phyloP scores from a whole-genome alignment of 2,113 vertebrate genomes.

The Cervus canadensis region DNA sequence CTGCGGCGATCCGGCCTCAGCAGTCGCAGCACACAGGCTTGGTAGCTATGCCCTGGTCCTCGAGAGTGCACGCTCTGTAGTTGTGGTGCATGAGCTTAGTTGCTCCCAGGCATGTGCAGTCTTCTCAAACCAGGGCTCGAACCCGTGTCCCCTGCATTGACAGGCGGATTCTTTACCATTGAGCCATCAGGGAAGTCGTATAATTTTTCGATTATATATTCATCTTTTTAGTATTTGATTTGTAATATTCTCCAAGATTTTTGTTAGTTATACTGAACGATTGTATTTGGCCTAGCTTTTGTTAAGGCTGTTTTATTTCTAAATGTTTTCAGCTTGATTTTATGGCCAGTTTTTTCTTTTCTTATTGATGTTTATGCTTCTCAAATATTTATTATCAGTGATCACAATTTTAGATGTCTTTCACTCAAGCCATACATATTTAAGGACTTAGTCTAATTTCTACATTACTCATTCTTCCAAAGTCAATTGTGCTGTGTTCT shows the following conservation, averaged over 20 bases:
- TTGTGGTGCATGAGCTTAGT: not conserved
- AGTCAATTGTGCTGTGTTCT: not conserved
- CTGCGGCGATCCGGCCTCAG: rapidly evolving
- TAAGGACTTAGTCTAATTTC: not conserved
- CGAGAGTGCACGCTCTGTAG: not conserved
- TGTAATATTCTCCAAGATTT: not conserved
- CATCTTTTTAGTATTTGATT: not conserved
- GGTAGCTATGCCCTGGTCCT: rapidly evolving
- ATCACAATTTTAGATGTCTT: not conserved
- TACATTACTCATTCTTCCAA: not conserved
- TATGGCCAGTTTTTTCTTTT: not conserved
- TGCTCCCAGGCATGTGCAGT: not conserved
- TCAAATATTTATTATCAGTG: not conserved
- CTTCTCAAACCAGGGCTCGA: not conserved
- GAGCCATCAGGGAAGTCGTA: not conserved
- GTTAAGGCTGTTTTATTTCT: not conserved
- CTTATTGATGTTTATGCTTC: not conserved
- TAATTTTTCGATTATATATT: not conserved
- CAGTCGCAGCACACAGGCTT: not conserved
- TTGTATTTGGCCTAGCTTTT: not conserved
- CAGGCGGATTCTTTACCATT: not conserved
- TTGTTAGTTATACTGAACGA: not conserved
- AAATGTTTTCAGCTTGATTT: not conserved
- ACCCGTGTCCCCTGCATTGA: not conserved
- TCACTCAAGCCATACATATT: not conserved